These are phyloP conservation scores for Morpho helenor DNA, from an alignment of 2,888 invertebrate genomes.

Conservation along the genomic window DNA sequence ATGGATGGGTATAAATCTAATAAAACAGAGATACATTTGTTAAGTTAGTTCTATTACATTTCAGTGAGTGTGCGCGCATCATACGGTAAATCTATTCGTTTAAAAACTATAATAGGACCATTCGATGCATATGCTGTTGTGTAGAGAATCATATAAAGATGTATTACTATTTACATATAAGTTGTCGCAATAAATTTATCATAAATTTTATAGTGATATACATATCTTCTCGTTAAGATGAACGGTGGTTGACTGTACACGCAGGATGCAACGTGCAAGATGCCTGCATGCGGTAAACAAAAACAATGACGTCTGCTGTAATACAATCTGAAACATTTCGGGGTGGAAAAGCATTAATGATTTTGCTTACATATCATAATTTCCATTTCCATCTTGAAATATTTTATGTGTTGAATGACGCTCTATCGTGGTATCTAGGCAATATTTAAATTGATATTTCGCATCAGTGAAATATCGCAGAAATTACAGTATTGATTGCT, in stretches of 20 bases:
- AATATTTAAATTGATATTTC: conserved; percentile 1
- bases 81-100: conserved; percentile 12
- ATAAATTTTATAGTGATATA: conserved; percentile 17
- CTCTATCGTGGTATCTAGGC: background rate
- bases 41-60: no score
- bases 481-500: background rate
- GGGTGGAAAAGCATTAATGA: no score
- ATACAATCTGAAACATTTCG: no score
- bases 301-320: no score
- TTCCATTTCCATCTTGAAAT: no score
- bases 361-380: no score
- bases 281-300: no score
- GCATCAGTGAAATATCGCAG: no score
- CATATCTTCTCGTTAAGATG: conserved; percentile 14
- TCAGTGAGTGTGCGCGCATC: background rate
- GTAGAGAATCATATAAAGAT: conserved; percentile 14
- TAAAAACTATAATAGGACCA: conserved; percentile 23
- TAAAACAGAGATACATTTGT: no score
- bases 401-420: no score
- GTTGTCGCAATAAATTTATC: conserved; percentile 16
- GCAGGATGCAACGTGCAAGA: no score
- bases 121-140: conserved; percentile 22
- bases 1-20: no score
- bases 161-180: conserved; percentile 18
- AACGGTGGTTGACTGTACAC: background rate